Base-by-base conservation (phyloP, 2,113 vertebrate genomes). In the Ursus arctos region DNA sequence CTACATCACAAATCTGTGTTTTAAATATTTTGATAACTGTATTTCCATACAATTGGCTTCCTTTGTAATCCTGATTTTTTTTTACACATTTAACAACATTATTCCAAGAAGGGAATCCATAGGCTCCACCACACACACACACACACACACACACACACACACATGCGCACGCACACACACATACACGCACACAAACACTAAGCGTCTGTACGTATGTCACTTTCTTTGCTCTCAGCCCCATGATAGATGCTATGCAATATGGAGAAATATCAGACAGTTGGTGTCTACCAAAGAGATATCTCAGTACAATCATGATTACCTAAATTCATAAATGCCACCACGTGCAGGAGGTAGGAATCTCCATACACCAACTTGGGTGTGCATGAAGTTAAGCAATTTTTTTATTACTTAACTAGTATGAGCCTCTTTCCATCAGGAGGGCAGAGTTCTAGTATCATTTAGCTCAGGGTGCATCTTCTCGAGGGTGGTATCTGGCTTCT, bases 11-110 rank as follows among this genome's bases (percentile, higher is more conserved):
- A 71, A 83, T 71, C 8, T 71, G 6, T 61, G 79, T 83, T 47
- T 0, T 21, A 92, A 71, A n/a, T 77, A 82, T 53, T 92, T 85
- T 65, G 21, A 67, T 76, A 53, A 53, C 47, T 72, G 18, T 74
- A 49, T 69, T 69, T 72, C 5, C 12, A 40, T 40, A 86, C 33
- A 79, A n/a, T 69, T 47, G 10, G 2, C 28, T 95, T 83, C 47
- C 11, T 93, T 79, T 88, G 2, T 91, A 93, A 74, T 55, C 19
- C n/a, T 93, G 14, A 47, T 47, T 82, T 81, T 87, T 94, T 79
- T 72, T 67, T 28, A 90, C 22, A 3, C 11, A 67, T 49, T 89
- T 59, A 36, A 89, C 88, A 94, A 43, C 40, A 40, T 89, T 77
- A 40, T 72, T 92, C 59, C 76, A 63, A 84, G 65, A 72, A 74